Evolutionary conservation across 2,888 invertebrate species (phyloP), one percentile per base, ranked within the genome.

Genomic region (Cheiracanthium punctorium): DNA sequence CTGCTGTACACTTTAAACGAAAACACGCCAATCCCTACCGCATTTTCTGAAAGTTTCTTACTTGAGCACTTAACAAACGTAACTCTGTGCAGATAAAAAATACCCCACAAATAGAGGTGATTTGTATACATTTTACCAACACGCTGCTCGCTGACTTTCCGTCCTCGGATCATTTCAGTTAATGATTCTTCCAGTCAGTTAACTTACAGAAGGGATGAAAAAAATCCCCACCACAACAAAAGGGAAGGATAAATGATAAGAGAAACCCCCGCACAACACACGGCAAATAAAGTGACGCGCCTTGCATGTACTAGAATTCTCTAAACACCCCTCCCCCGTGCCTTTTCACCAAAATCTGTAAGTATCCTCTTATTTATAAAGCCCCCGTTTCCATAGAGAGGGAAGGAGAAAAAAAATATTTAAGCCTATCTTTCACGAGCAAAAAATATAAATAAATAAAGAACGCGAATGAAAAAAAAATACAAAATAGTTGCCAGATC

Each of bases 281-380:
- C 10, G 58, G 24, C 43, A 17, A 17, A 48, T 48, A 48, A 48
- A 48, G 43, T 58, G 58, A 58, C 8, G 58, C 58, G 8, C 24
- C 58, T 58, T 24, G 58, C 20, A 24, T 24, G 58, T 58, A 24
- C 58, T 24, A 58, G 24, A 58, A 24, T 58, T 58, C 24, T 69
- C 67, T 69, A 14, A 28, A n/a, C 67, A 70, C 20, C 43, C 43
- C 28, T 58, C 52, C 43, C 41, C 52, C n/a, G 10, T 33, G 2
- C 70, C 30, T 48, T 24, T 32, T 28, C 32, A 37, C 7, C 69
- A 17, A 67, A 33, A 37, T 20, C 37, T 52, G 29, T 70, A 70
- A 77, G 76, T 33, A 20, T 72, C 71, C 64, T 41, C 80, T 80
- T 58, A 72, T 80, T 80, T 82, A 82, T 71, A 82, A 76, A 76